Evolutionary conservation across 2,888 invertebrate species (phyloP).

Genomic region (Conomelus anceps): DNA sequence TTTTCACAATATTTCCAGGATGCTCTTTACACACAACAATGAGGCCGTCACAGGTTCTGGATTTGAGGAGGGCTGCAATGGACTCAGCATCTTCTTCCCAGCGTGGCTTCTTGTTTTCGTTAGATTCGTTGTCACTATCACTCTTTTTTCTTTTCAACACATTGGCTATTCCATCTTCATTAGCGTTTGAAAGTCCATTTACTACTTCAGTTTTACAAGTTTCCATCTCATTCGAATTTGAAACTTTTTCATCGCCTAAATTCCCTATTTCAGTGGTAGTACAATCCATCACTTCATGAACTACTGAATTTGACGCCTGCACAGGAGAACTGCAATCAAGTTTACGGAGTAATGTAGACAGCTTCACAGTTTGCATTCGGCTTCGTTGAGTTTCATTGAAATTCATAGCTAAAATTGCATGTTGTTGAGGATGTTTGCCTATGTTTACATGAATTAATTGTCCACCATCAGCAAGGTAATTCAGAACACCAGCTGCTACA

Average conservation of each 20-base stretch:
- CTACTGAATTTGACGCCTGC: not conserved
- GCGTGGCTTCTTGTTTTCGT: slow-evolving; percentile 48
- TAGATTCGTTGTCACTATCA: not conserved
- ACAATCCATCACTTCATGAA: slow-evolving; percentile 11
- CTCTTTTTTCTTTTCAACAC: slow-evolving; percentile 14
- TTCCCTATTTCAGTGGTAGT: not conserved
- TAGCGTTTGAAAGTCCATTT: not conserved
- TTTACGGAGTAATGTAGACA: slow-evolving; percentile 39
- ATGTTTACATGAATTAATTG: slow-evolving; percentile 69
- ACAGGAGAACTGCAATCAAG: slow-evolving; percentile 22
- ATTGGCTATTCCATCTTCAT: not conserved
- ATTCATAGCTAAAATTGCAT: slow-evolving; percentile 72
- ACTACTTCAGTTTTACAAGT: not conserved
- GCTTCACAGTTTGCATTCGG: slow-evolving; percentile 66
- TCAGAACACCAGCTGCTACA: slow-evolving; percentile 72
- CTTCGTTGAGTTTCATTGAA: slow-evolving; percentile 62
- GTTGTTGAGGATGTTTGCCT: slow-evolving; percentile 72
- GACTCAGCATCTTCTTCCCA: slow-evolving; percentile 64
- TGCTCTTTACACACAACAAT: slow-evolving; percentile 78
- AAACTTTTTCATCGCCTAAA: not conserved
- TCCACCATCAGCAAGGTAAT: slow-evolving; percentile 62
- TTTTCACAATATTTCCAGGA: slow-evolving; percentile 69
- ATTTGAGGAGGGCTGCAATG: slow-evolving; percentile 54
- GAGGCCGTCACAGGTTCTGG: slow-evolving; percentile 62
- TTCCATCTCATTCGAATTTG: slow-evolving; percentile 15